A percentile compares a stretch with the other conserved stretches of the same genome.
Conservation (phyloP, 1,140 invertebrate species). For the Mizuhopecten yessoensis region DNA sequence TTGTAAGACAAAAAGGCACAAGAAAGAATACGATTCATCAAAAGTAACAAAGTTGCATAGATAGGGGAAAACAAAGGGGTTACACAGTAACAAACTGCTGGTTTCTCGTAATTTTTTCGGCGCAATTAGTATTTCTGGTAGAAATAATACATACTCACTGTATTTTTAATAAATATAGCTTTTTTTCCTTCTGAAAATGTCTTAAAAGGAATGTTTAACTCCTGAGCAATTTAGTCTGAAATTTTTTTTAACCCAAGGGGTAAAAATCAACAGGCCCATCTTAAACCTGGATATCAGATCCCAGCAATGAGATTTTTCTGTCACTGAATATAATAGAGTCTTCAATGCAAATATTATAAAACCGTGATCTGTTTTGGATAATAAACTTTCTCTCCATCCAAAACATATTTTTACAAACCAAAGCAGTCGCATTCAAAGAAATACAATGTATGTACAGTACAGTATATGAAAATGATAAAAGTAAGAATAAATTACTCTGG, state of each 20-base stretch:
- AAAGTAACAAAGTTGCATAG: slow-evolving; percentile 19
- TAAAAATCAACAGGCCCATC: background rate
- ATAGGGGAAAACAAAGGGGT: slow-evolving; percentile 2
- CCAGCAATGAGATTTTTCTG: background rate
- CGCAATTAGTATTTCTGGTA: background rate
- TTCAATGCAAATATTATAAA: too few species aligned
- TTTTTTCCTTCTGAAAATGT: background rate
- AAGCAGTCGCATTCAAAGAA: too few species aligned
- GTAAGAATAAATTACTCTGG: too few species aligned
- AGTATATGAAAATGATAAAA: too few species aligned
- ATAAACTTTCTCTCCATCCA: background rate
- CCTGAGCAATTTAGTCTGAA: background rate
- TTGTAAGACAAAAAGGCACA: background rate
- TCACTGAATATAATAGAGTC: background rate
- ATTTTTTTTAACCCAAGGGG: background rate
- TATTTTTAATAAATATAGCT: background rate
- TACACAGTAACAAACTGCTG: background rate
- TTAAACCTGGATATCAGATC: too few species aligned
- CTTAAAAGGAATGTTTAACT: background rate
- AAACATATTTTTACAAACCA: background rate
- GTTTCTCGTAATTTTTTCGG: background rate
- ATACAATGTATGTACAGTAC: too few species aligned
- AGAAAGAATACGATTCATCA: background rate
- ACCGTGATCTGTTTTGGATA: background rate
- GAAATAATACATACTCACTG: background rate